Percentiles rank a stretch among this genome's conserved stretches.
Evolutionary conservation across 2,888 invertebrate genomes (phyloP).

Genomic region (Yponomeuta sedellus): DNA sequence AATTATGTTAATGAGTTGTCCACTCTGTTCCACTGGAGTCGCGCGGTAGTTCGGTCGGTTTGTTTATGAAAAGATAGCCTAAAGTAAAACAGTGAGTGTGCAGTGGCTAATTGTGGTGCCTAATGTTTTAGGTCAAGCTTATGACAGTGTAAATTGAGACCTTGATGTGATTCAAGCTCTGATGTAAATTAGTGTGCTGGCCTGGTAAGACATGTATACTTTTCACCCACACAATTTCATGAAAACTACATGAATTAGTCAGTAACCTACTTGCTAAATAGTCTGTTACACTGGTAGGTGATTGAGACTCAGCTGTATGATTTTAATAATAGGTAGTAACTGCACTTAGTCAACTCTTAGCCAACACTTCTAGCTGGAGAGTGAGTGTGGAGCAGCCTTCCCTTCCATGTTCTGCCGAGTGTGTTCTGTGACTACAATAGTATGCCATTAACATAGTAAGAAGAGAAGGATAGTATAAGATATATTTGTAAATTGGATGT

Average conservation of each 20-base stretch:
- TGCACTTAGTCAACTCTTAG: too few species aligned
- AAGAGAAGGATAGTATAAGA: too few species aligned
- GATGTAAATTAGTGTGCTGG: background rate
- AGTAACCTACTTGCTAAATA: background rate
- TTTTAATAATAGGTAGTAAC: background rate
- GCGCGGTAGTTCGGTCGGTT: background rate
- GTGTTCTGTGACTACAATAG: too few species aligned
- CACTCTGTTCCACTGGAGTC: slow-evolving; percentile 12
- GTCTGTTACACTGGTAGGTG: background rate
- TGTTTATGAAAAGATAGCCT: slow-evolving; percentile 9
- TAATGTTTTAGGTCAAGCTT: slow-evolving; percentile 8
- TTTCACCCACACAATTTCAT: background rate
- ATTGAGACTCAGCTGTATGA: background rate
- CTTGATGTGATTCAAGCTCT: background rate
- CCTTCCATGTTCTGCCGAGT: too few species aligned
- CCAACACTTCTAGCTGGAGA: too few species aligned
- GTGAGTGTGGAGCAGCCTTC: too few species aligned
- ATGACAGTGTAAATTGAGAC: background rate
- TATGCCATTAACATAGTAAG: too few species aligned
- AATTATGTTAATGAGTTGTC: slow-evolving; percentile 43
- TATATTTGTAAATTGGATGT: too few species aligned
- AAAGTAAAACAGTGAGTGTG: slow-evolving; percentile 6
- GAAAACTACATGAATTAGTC: background rate
- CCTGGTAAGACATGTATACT: background rate
- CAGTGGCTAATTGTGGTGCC: background rate